Evolutionary conservation across 2,797 vertebrate genomes (phyloP).

Genomic region (Platyrinchus mystaceus): DNA sequence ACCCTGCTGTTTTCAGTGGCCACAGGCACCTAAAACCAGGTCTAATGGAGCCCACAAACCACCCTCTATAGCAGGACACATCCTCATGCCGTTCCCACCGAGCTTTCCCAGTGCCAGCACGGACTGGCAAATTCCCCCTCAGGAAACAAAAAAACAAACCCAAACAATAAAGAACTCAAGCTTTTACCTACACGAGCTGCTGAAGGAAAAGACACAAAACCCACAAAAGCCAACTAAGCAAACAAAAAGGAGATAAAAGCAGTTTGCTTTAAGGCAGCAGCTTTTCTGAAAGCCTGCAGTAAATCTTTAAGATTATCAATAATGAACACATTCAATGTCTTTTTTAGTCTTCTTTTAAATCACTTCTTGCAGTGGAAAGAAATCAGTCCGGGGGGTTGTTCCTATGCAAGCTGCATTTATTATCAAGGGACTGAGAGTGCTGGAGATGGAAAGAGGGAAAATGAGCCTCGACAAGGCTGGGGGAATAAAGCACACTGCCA

Average conservation of each 20-base stretch:
- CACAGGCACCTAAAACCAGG: neutral
- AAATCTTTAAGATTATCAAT: slow-evolving; percentile 67
- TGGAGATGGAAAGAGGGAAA: slow-evolving; percentile 7
- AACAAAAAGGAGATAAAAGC: slow-evolving; percentile 65
- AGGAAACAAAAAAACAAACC: neutral
- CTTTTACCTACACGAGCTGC: slow-evolving; percentile 7
- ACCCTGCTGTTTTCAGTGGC: rapidly evolving
- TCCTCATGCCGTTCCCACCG: rapidly evolving
- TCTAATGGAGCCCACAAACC: rapidly evolving
- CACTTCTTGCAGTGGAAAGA: slow-evolving; percentile 36
- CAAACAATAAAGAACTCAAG: neutral
- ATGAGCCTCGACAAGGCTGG: slow-evolving; percentile 25
- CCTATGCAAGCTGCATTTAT: slow-evolving; percentile 51
- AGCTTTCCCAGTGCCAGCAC: neutral
- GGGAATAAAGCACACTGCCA: neutral
- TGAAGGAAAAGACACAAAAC: slow-evolving; percentile 6
- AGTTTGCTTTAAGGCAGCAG: slow-evolving; percentile 58
- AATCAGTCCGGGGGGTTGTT: slow-evolving; percentile 58
- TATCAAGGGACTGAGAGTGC: slow-evolving; percentile 48
- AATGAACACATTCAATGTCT: slow-evolving; percentile 61
- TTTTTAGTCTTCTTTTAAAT: slow-evolving; percentile 47
- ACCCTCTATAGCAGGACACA: rapidly evolving
- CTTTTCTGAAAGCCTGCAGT: slow-evolving; percentile 55
- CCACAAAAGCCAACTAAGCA: slow-evolving; percentile 64
- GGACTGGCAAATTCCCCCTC: neutral